Conservation (phyloP, 30 jellyfish, hydroid and myxozoan genomes). For the Pelagia noctiluca region DNA sequence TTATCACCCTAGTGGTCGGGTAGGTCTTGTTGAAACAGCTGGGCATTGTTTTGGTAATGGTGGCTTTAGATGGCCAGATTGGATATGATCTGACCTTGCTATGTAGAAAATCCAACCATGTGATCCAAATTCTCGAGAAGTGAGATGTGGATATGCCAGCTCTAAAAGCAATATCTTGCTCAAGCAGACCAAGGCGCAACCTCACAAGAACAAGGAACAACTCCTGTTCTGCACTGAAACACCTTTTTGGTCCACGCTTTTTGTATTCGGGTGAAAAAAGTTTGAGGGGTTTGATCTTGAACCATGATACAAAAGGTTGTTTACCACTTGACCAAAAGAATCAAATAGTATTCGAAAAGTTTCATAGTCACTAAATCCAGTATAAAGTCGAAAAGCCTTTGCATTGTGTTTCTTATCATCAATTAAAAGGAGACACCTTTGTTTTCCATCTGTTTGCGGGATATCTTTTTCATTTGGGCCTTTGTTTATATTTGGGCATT, state of each 20-base stretch:
- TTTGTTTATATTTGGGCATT: too few relatives aligned
- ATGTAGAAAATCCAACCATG: background rate
- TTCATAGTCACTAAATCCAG: too few relatives aligned
- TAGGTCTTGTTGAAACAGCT: conserved; percentile 25
- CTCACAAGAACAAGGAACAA: background rate
- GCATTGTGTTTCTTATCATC: too few relatives aligned
- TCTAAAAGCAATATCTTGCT: background rate
- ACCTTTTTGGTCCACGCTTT: too few relatives aligned
- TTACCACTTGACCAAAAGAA: too few relatives aligned
- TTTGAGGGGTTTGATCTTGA: background rate
- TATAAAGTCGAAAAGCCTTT: too few relatives aligned
- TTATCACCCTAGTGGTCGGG: conserved; percentile 7
- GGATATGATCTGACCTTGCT: background rate
- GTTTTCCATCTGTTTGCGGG: too few relatives aligned
- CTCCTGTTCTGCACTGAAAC: too few relatives aligned
- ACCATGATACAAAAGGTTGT: background rate
- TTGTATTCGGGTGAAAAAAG: too few relatives aligned
- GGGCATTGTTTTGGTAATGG: background rate
- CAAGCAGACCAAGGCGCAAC: conserved; percentile 23
- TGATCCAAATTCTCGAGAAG: background rate
- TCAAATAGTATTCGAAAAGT: too few relatives aligned
- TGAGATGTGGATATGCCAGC: conserved; percentile 26
- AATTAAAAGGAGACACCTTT: too few relatives aligned
- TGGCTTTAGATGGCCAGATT: background rate
- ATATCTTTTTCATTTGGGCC: too few relatives aligned